A percentile compares a stretch with the other conserved stretches of the same genome.
phyloP scores from a whole-genome alignment of 2,113 vertebrate species.

The Gadus macrocephalus region DNA sequence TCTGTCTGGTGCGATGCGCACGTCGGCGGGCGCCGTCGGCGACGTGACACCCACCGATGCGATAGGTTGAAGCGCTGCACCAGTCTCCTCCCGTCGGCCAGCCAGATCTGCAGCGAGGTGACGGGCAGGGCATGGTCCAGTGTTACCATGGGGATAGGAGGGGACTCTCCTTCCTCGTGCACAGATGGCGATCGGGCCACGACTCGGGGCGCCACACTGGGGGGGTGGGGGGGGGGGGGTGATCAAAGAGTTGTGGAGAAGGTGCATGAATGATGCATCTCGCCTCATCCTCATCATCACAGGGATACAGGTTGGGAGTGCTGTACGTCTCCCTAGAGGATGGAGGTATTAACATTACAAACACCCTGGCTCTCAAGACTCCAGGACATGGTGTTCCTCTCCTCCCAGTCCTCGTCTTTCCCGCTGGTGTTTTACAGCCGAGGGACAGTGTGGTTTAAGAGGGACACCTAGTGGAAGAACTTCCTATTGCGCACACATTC shows the following conservation, averaged over 20 bases:
- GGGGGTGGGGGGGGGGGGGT: conserved; percentile 38
- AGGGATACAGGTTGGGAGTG: too few species aligned
- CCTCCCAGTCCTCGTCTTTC: too few species aligned
- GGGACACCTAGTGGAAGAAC: conserved; percentile 64
- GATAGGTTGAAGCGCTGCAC: conserved; percentile 92
- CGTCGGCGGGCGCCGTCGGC: neutral
- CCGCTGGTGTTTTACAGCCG: too few species aligned
- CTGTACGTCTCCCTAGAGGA: too few species aligned
- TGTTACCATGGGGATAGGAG: conserved; percentile 77
- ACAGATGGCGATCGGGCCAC: conserved; percentile 79
- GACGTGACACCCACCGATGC: conserved; percentile 78
- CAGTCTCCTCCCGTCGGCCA: conserved; percentile 89
- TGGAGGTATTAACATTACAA: too few species aligned
- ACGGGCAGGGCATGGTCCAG: conserved; percentile 82
- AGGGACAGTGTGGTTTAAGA: conserved; percentile 33
- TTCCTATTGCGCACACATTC: too few species aligned
- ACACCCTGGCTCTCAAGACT: too few species aligned
- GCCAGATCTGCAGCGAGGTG: conserved; percentile 92
- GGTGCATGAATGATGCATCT: neutral
- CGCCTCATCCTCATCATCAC: neutral
- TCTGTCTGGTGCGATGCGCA: conserved; percentile 2
- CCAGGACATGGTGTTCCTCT: too few species aligned
- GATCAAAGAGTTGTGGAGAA: conserved; percentile 2
- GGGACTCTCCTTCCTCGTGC: conserved; percentile 74
- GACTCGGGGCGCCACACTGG: conserved; percentile 87